Percentiles rank a stretch among this genome's conserved stretches.
phyloP scores from a whole-genome alignment of 2,113 vertebrate genomes.

The Siphamia tubifer region DNA sequence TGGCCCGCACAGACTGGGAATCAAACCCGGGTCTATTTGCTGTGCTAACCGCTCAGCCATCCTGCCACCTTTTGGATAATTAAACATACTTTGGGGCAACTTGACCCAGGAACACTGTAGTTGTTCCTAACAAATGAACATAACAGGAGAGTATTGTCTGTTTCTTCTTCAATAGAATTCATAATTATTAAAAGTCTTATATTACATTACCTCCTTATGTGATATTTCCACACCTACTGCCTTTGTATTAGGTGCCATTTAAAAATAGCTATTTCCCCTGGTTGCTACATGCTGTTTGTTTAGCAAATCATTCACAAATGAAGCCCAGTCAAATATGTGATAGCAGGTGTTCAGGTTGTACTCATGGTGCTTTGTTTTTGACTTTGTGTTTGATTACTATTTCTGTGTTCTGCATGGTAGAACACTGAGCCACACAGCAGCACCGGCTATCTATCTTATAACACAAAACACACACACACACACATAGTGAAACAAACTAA shows the following conservation, averaged over 20 bases:
- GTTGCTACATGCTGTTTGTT: conserved; percentile 35
- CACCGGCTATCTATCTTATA: conserved; percentile 30
- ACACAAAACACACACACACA: neutral
- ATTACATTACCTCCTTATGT: neutral
- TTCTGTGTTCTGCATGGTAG: conserved; percentile 58
- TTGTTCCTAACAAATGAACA: too few species aligned
- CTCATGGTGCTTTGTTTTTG: conserved; percentile 53
- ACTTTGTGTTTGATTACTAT: conserved; percentile 61
- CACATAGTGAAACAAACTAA: conserved; percentile 11
- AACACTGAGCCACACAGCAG: conserved; percentile 45
- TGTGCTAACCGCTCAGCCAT: too few species aligned
- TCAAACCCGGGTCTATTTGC: too few species aligned
- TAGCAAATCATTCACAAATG: conserved; percentile 39
- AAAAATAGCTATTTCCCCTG: conserved; percentile 51
- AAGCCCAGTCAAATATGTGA: conserved; percentile 44
- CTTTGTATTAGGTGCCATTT: conserved; percentile 44
- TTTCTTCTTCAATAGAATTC: neutral
- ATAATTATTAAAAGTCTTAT: conserved; percentile 5
- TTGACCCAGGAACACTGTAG: too few species aligned
- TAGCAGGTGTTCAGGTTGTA: conserved; percentile 60
- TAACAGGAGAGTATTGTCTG: neutral
- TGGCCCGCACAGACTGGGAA: too few species aligned
- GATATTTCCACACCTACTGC: conserved; percentile 24
- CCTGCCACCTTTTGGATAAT: too few species aligned
- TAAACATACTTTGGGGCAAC: too few species aligned